Evolutionary conservation across 1,140 invertebrate species (phyloP), one percentile per base, ranked within the genome.

Genomic region (Tetramorium alpestre): DNA sequence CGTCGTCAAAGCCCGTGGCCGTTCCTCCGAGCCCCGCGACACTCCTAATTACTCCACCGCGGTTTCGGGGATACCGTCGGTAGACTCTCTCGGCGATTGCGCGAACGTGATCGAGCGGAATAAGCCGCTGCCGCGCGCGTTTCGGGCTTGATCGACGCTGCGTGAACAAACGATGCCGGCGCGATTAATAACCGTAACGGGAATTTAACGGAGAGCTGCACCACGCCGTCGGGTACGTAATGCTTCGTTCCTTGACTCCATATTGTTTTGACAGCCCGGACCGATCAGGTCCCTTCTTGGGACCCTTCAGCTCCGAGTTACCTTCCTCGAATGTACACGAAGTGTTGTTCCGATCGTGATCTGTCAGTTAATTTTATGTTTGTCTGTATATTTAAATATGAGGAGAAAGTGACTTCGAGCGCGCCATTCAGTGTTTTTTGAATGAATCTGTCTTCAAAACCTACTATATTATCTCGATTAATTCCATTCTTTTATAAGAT

Each of bases 241-340:
- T 25, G n/a, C 65, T 67, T n/a, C 69, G n/a, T 60, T 60, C 13
- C n/a, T 58, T 56, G 80, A 58, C 54, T 73, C 80, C 51, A 70
- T 58, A 16, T 84, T 75, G 62, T 38, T 72, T 72, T 58, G 78
- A 58, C 13, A 51, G 41, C 10, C 60, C n/a, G 5, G 7, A 54
- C 33, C 13, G 49, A 56, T 38, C 33, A 38, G 22, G 28, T 70
- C 22, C 41, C 18, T 22, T 47, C 8, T 11, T 47, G 11, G 18
- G 38, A 5, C 47, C 41, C 3, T 41, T 69, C 33, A 18, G 41
- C 41, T 18, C 44, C 64, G 38, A 41, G 8, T 33, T n/a, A 41
- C 18, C 51, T n/a, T 16, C 25, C 11, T 47, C 41, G 11, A 11
- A 18, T 0, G 0, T 4, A 47, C 3, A 22, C 13, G 13, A 16